These are phyloP conservation scores for Trissonchulus latispiculum DNA, from an alignment of 2,888 invertebrate species.

Conservation along the genomic window DNA sequence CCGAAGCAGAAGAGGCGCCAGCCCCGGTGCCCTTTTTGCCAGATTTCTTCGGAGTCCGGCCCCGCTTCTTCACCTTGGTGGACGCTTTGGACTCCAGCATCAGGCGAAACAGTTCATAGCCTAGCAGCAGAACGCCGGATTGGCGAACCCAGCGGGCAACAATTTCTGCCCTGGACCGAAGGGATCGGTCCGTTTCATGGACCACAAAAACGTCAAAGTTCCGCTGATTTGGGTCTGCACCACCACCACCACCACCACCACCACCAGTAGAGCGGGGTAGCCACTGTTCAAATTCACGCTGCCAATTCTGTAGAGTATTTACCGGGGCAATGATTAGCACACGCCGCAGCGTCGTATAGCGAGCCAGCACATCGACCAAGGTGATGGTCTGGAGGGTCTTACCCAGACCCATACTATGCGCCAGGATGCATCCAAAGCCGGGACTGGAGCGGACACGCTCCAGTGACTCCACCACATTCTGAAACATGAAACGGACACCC, in stretches of 20 bases:
- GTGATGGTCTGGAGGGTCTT: slow-evolving; percentile 73
- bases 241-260: slow-evolving; percentile 44
- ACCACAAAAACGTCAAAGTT: slow-evolving; percentile 77
- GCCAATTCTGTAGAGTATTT: slow-evolving; percentile 95
- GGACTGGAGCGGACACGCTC: slow-evolving; percentile 65
- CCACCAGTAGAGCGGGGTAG: slow-evolving; percentile 57
- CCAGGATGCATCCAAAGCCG: slow-evolving; percentile 94
- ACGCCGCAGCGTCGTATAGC: slow-evolving; percentile 68
- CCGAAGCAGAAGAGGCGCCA: slow-evolving; percentile 24
- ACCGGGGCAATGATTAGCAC: slow-evolving; percentile 95
- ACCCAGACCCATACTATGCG: slow-evolving; percentile 99
- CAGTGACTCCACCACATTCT: slow-evolving; percentile 88
- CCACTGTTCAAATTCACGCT: slow-evolving; percentile 91
- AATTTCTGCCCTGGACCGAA: not conserved
- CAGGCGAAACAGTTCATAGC: slow-evolving; percentile 88
- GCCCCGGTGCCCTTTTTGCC: not conserved
- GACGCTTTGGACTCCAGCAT: slow-evolving; percentile 47
- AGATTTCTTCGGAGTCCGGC: not conserved
- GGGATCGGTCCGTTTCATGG: slow-evolving; percentile 57
- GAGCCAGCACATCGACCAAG: slow-evolving; percentile 87
- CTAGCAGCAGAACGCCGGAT: slow-evolving; percentile 88
- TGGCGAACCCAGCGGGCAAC: slow-evolving; percentile 63
- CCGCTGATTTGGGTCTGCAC: slow-evolving; percentile 62
- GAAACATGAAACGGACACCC: slow-evolving; percentile 86
- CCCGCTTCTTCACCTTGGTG: slow-evolving; percentile 22